These are phyloP conservation scores for Cyanoderma ruficeps DNA, from an alignment of 2,113 vertebrate genomes.

Conservation along the genomic window DNA sequence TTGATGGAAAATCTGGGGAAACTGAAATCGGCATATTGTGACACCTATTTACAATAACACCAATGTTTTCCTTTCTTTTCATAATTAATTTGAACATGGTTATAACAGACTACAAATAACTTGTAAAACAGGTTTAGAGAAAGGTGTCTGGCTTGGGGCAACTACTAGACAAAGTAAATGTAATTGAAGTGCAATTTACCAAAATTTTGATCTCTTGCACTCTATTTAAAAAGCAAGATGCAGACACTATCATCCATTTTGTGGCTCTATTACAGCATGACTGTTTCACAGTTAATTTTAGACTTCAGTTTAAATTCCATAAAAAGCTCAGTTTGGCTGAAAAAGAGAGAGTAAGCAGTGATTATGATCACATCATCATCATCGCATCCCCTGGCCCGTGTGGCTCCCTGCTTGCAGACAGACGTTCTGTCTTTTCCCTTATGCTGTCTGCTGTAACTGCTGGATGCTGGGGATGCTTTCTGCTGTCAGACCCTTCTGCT, in stretches of 20 bases:
- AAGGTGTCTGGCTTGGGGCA: neutral
- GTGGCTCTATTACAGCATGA: neutral
- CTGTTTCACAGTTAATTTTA: neutral
- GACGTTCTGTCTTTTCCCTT: neutral
- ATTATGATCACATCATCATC: neutral
- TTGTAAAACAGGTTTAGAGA: neutral
- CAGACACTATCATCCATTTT: neutral
- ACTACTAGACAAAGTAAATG: neutral
- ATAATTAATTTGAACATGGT: neutral
- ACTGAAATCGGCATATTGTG: neutral
- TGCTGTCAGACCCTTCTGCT: neutral
- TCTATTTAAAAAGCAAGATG: neutral
- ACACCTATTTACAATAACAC: neutral
- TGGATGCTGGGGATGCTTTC: accelerated
- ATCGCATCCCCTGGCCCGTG: neutral
- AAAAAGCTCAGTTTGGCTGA: neutral
- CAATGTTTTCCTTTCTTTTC: neutral
- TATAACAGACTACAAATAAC: neutral
- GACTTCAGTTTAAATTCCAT: neutral
- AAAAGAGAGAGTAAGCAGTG: neutral
- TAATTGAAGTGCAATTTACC: neutral
- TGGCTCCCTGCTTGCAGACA: neutral
- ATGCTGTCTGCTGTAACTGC: neutral
- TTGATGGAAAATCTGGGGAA: neutral
- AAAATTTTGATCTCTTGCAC: neutral